Evolutionary conservation across 2,888 invertebrate species (phyloP), one percentile per base, ranked within the genome.

Genomic region (Synergus gifuensis): DNA sequence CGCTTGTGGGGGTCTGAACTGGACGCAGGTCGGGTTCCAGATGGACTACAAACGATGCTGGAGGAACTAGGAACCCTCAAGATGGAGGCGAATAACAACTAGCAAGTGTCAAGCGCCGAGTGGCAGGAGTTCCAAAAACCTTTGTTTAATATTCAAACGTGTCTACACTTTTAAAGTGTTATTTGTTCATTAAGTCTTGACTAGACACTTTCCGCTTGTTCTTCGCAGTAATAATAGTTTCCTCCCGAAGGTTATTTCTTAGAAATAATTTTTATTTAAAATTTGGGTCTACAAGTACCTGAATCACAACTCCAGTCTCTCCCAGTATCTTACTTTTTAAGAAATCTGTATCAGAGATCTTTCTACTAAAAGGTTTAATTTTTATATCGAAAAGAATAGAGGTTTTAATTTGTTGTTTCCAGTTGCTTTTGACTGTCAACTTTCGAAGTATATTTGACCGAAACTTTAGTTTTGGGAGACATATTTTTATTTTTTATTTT

Each of bases 1-100:
- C 95, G 95, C 89, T 94, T 95, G 90, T 97, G 97, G 96, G 96
- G 95, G 85, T 94, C 94, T 88, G 97, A 97, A 87, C 92, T 98
- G 85, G 97, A 97, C 88, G 96, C 96, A 88, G 97, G 97, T 63
- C 94, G 94, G 82, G 93, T 96, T 86, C 97, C 98, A 4, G 97
- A 97, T 85, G 96, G 96, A 66, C 93, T 97, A 85, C 95, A 96
- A 87, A 94, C 94, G 73, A 93, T 97, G 88, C 93, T 97, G 79
- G 96, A 97, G 87, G 96, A 97, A 87, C 92, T 96, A 87, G 96
- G 95, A 69, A 76, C 81, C 78, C 79, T 83, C 46, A 82, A 83
- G 79, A 78, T 66, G 40, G 82, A 83, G 64, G 69, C 78, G 18
- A 83, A 81, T 42, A 83, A 80, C 46, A 79, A 67, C 44, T 81